Base-by-base conservation (phyloP, 2,113 vertebrate species). In the Drymodes brunneopygia region DNA sequence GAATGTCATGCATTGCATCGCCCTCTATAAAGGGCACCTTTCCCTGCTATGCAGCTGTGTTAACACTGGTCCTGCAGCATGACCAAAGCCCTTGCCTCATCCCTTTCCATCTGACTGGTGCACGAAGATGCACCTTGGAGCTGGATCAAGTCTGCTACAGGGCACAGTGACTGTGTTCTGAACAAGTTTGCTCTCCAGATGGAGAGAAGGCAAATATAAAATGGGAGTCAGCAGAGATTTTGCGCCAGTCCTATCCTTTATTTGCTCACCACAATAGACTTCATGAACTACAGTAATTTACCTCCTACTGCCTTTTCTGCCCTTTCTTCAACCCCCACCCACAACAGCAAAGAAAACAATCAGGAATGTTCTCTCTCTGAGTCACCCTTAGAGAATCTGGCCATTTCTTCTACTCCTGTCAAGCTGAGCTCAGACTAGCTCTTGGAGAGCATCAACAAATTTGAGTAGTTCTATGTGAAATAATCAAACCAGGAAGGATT, bases 401-500 rank as follows among this genome's bases (percentile, higher is more conserved):
- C 16, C 22, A 22, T 69, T 91, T 79, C 44, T 96, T 85, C 74
- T 61, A 29, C 23, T 69, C 29, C 15, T 66, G 40, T 80, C 67
- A 48, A 21, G 21, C 21, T 75, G 74, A 77, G 27, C 64, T 90
- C 40, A 81, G 20, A 74, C 21, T 40, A 51, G 11, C 8, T 23
- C 15, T 72, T 36, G 14, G 11, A 48, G 27, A 61, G 9, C 5
- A 8, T 40, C 40, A 71, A 8, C 6, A 67, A 83, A 92, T 66
- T 23, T 77, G 23, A 88, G 67, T 35, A 56, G 16, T 38, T 86
- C 75, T 66, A 12, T 23, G 61, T 14, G 78, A 91, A 94, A 97
- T 89, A 78, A 93, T 64, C 67, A 73, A 75, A 84, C 31, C 51
- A 93, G 87, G 79, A 97, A 94, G 94, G 66, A 47, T 29, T 69